phyloP scores from a whole-genome alignment of 2,113 vertebrate genomes.

The Oxyura jamaicensis region DNA sequence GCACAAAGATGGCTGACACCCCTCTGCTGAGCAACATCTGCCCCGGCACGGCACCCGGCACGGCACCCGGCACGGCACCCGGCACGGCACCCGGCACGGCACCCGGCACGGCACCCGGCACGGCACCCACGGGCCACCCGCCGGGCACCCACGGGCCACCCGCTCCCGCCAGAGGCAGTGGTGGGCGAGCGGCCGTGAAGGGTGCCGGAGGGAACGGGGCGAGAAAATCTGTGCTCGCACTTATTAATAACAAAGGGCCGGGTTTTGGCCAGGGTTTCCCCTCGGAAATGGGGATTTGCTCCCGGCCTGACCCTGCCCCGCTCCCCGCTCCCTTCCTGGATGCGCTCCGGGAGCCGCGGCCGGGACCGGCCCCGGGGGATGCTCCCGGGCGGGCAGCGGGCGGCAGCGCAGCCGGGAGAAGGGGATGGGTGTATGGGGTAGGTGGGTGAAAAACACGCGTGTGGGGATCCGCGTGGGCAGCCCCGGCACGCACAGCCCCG shows the following conservation, averaged over 20 bases:
- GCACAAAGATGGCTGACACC: slow-evolving; percentile 93
- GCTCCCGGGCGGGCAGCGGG: too few species aligned
- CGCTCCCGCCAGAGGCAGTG: not conserved
- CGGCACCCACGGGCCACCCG: slow-evolving; percentile 31
- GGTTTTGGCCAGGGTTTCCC: not conserved
- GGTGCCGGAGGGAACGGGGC: not conserved
- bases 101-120: too few species aligned
- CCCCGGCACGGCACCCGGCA: slow-evolving; percentile 83
- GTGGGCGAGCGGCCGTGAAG: not conserved
- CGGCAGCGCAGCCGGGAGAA: too few species aligned
- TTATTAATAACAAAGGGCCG: slow-evolving; percentile 63
- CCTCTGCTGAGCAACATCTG: slow-evolving; percentile 85
- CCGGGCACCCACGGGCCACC: slow-evolving; percentile 21
- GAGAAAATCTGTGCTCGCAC: not conserved
- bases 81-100: slow-evolving; percentile 61
- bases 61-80: slow-evolving; percentile 81
- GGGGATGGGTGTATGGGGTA: too few species aligned
- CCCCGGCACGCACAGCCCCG: too few species aligned
- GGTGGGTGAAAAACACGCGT: too few species aligned
- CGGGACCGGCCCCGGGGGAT: too few species aligned
- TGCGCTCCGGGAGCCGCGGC: too few species aligned
- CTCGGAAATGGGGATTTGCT: slow-evolving; percentile 63
- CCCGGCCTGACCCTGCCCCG: not conserved
- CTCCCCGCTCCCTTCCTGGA: not conserved
- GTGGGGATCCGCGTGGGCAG: too few species aligned